Percentiles rank a stretch among this genome's conserved stretches.
phyloP scores from a whole-genome alignment of 2,113 vertebrate species.

The Cyanoderma ruficeps region DNA sequence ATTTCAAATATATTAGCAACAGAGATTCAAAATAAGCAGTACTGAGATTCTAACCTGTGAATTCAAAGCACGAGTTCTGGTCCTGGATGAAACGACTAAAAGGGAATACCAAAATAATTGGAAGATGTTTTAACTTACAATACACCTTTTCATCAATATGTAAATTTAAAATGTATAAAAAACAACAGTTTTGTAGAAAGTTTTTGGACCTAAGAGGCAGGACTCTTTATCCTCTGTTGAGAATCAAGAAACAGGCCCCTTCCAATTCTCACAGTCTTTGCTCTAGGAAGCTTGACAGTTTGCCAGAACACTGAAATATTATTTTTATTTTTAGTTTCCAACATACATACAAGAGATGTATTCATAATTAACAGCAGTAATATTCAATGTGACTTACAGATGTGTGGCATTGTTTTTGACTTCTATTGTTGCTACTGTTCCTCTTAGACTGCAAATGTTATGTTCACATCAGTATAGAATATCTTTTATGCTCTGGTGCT shows the following conservation, averaged over 20 bases:
- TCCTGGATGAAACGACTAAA: background rate
- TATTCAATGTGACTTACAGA: background rate
- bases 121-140: background rate
- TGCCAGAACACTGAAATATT: background rate
- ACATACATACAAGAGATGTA: background rate
- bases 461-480: background rate
- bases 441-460: background rate
- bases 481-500: background rate
- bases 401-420: background rate
- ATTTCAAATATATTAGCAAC: background rate
- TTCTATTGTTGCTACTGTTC: background rate
- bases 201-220: background rate
- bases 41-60: background rate
- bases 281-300: background rate
- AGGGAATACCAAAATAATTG: background rate
- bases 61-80: background rate
- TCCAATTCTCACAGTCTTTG: background rate
- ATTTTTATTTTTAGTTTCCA: background rate
- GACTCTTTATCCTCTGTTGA: background rate
- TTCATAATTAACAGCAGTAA: background rate
- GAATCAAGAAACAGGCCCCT: background rate
- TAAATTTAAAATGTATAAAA: background rate
- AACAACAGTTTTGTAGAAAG: background rate
- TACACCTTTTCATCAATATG: background rate
- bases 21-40: background rate